Conservation (phyloP, 2,888 invertebrate species). For the Barypeithes pellucidus region DNA sequence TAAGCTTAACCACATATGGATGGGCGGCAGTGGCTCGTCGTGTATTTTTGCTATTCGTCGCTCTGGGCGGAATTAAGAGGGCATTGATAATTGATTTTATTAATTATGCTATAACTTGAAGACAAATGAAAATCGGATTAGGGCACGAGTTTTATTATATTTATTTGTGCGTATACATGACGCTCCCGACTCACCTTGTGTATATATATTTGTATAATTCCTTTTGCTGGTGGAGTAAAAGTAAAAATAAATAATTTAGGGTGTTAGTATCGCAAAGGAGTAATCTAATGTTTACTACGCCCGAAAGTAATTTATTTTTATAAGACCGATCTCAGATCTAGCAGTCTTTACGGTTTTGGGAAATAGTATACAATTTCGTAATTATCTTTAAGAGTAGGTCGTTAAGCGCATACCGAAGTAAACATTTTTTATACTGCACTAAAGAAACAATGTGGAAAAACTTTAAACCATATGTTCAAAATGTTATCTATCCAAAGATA, state of each 20-base stretch:
- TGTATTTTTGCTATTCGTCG: no score
- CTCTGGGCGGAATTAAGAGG: no score
- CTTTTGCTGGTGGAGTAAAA: not conserved
- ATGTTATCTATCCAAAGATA: conserved; percentile 20
- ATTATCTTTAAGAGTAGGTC: conserved; percentile 37
- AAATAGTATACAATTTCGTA: conserved; percentile 35
- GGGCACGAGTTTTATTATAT: no score
- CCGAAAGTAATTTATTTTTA: conserved; percentile 33
- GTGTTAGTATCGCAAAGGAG: not conserved
- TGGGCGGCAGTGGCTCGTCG: no score
- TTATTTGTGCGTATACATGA: no score
- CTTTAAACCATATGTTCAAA: conserved; percentile 33
- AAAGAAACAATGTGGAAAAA: conserved; percentile 37
- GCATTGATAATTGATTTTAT: no score
- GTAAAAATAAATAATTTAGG: conserved; percentile 3
- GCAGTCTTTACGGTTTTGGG: conserved; percentile 33
- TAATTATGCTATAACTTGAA: no score
- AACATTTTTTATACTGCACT: conserved; percentile 41
- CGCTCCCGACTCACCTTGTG: no score
- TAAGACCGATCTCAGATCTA: conserved; percentile 25
- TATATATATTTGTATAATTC: no score
- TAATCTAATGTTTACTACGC: conserved; percentile 9
- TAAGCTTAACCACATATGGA: no score
- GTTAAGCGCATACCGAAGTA: conserved; percentile 25
- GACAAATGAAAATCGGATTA: no score